A percentile compares a stretch with the other conserved stretches of the same genome.
Conservation (phyloP, 2,888 invertebrate genomes). For the Perithous albicinctus region DNA sequence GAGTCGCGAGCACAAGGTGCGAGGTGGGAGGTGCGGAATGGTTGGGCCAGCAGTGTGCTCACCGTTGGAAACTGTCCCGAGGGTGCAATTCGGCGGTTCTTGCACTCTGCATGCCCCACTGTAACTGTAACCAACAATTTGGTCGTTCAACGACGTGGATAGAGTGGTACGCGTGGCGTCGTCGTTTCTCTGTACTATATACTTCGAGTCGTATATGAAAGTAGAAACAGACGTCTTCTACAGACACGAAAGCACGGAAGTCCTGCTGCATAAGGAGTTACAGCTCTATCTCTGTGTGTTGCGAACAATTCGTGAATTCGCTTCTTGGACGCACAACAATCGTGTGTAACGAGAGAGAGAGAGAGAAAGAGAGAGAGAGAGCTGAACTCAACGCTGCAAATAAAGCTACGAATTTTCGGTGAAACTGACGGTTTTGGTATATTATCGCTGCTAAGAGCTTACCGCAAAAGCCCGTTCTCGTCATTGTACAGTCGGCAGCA, state of each 20-base stretch:
- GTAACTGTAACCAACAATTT: conserved; percentile 69
- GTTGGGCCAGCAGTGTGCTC: conserved; percentile 48
- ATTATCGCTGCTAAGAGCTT: conserved; percentile 7
- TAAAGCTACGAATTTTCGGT: conserved; percentile 3
- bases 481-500: conserved; percentile 1
- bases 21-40: conserved; percentile 62
- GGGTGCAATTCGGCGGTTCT: conserved; percentile 75
- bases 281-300: conserved; percentile 5
- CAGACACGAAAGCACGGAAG: conserved; percentile 12
- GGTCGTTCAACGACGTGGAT: conserved; percentile 56
- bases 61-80: conserved; percentile 74
- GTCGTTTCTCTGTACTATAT: conserved; percentile 12
- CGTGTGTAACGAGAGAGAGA: background rate
- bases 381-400: background rate
- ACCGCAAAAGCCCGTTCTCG: background rate
- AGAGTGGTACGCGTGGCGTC: conserved; percentile 21
- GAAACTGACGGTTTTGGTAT: conserved; percentile 24
- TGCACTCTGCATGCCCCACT: conserved; percentile 62
- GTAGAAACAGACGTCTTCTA: conserved; percentile 34
- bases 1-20: conserved; percentile 26
- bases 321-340: conserved; percentile 55
- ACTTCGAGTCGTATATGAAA: background rate
- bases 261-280: background rate
- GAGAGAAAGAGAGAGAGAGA: background rate
- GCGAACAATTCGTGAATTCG: conserved; percentile 50